Evolutionary conservation across 2,113 vertebrate species (phyloP), one percentile per base, ranked within the genome.

Genomic region (Sterrhoptilus dennistouni): DNA sequence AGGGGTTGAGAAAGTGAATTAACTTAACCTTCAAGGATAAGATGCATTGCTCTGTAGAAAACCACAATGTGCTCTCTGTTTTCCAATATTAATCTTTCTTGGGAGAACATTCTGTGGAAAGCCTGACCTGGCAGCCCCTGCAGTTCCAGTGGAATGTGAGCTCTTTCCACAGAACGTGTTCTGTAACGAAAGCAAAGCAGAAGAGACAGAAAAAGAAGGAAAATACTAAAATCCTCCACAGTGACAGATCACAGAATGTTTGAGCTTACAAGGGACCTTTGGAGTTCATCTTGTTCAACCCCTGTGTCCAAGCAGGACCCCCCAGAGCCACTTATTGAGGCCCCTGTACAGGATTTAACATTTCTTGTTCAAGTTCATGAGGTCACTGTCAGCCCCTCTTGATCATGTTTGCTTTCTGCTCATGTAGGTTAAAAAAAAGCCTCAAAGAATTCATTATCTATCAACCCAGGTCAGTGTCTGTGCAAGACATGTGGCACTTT

Each of bases 21-120:
- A 59, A 76, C 38, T 59, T 71, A 50, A 89, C 59, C 53, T 80
- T 89, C 68, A 79, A 76, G 60, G 45, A 72, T 13, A 72, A 92
- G 28, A 50, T 23, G 20, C 0, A 1, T 21, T 86, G n/a, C 28
- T 35, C 57, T 54, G 33, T 44, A 71, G 53, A 71, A 79, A 95
- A 71, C 25, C 77, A 87, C 66, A 54, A 31, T 33, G 35, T 19
- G 38, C 21, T 64, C 64, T 89, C 40, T 74, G 68, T 50, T 84
- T 54, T 56, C n/a, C 3, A 1, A 22, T 13, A 45, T 76, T 66
- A 80, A 71, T 29, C 60, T 61, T 84, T 33, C 29, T 28, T 54
- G 19, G 53, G 33, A 60, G 36, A 87, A 29, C 11, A 15, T 23
- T 35, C 18, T 38, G 22, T 1, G 2, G 54, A 33, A 64, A 54